Evolutionary conservation across 2,888 invertebrate genomes (phyloP).

Genomic region (Protodeltote pygarga): DNA sequence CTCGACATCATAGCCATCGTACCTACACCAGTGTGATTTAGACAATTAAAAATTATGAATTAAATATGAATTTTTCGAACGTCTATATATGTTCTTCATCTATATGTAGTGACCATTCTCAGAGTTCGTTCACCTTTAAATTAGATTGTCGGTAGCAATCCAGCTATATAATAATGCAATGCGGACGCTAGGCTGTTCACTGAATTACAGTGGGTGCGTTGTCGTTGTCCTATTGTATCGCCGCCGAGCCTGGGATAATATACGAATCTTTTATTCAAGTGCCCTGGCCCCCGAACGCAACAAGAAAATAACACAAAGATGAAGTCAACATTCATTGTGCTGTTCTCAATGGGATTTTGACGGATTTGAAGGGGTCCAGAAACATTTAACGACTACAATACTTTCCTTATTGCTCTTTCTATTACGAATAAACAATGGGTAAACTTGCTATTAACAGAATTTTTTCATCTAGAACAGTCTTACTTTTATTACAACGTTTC

Average conservation of each 20-base stretch:
- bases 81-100: too few relatives aligned
- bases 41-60: conserved; percentile 40
- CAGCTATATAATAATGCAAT: conserved; percentile 68
- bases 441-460: conserved; percentile 22
- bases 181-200: conserved; percentile 70
- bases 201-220: conserved; percentile 78
- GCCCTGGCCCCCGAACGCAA: conserved; percentile 74
- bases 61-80: conserved; percentile 3
- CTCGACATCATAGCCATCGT: not conserved
- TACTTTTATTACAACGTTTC: conserved; percentile 8
- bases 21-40: conserved; percentile 11
- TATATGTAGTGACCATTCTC: conserved; percentile 21
- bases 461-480: conserved; percentile 15
- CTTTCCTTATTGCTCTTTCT: conserved; percentile 41
- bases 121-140: conserved; percentile 59
- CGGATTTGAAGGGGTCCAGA: conserved; percentile 63
- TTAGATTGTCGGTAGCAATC: conserved; percentile 61
- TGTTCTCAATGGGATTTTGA: conserved; percentile 79
- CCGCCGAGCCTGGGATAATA: conserved; percentile 74
- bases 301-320: conserved; percentile 81
- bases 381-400: conserved; percentile 60
- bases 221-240: conserved; percentile 77
- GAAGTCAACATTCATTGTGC: conserved; percentile 80
- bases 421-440: conserved; percentile 38
- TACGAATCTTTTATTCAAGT: conserved; percentile 86